phyloP scores from a whole-genome alignment of 2,797 vertebrate genomes.

The Myotis findleyi region DNA sequence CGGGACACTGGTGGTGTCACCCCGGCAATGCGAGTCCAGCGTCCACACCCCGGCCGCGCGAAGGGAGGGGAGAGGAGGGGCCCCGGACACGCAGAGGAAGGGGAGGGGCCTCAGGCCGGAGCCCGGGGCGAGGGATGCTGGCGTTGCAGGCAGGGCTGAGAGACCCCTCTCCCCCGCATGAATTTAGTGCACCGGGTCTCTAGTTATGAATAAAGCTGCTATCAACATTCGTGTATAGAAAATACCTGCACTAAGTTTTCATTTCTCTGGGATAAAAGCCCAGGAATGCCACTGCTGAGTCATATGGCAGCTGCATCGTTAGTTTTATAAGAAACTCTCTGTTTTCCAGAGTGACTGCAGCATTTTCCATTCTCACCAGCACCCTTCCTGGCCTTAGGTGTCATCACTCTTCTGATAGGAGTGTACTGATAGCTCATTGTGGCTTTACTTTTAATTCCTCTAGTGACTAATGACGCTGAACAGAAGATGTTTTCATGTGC shows the following conservation, averaged over 20 bases:
- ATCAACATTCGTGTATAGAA: neutral
- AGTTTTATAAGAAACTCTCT: neutral
- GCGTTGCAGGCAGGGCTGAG: no score
- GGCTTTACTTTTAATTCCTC: conserved; percentile 18
- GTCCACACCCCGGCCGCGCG: no score
- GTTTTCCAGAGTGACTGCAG: neutral
- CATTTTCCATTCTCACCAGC: neutral
- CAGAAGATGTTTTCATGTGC: neutral
- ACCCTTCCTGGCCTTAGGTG: neutral
- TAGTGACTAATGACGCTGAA: neutral
- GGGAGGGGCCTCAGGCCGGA: no score
- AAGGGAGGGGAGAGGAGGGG: no score
- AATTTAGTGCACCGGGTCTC: no score
- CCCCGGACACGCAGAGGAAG: no score
- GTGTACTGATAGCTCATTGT: neutral
- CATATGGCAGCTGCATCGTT: neutral
- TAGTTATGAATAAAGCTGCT: conserved; percentile 6
- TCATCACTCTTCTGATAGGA: neutral
- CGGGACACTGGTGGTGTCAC: no score
- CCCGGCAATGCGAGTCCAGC: no score
- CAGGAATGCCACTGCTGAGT: neutral
- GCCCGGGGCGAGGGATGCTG: no score
- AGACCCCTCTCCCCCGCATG: no score
- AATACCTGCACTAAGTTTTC: conserved; percentile 7
- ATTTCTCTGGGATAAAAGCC: conserved; percentile 14